These are phyloP conservation scores for Crioceris asparagi DNA, from an alignment of 2,888 invertebrate genomes.

Conservation along the genomic window DNA sequence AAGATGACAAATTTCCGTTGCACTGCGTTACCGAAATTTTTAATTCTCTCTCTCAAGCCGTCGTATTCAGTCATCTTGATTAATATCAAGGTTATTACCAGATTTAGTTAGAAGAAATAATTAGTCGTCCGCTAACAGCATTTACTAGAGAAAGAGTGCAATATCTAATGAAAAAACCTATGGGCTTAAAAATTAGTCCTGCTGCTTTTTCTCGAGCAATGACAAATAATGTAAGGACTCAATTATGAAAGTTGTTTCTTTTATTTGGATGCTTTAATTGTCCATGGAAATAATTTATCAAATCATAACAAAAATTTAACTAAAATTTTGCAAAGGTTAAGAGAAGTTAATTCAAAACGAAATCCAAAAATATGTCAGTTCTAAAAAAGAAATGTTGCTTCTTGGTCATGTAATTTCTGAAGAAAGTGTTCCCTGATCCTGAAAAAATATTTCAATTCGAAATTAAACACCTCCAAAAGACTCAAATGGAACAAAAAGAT, in stretches of 20 bases:
- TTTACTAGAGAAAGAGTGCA: background rate
- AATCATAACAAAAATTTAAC: background rate
- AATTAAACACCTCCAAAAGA: too few relatives aligned
- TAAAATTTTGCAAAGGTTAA: too few relatives aligned
- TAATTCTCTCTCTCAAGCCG: slow-evolving; percentile 20
- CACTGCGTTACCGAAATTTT: slow-evolving; percentile 20
- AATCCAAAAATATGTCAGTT: too few relatives aligned
- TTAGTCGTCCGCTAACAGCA: background rate
- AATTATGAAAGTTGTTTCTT: slow-evolving; percentile 4
- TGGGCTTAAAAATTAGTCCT: background rate
- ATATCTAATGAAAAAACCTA: slow-evolving; percentile 1
- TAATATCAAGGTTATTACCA: slow-evolving; percentile 22
- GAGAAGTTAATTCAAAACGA: too few relatives aligned
- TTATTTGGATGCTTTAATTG: slow-evolving; percentile 5
- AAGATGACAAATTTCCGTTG: background rate
- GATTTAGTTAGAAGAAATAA: slow-evolving; percentile 16
- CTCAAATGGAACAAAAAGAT: too few relatives aligned
- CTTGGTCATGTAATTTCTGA: too few relatives aligned
- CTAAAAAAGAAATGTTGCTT: too few relatives aligned
- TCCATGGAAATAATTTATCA: slow-evolving; percentile 1
- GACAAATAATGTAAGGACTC: slow-evolving; percentile 2
- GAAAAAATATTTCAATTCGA: too few relatives aligned
- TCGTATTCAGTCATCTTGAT: slow-evolving; percentile 22
- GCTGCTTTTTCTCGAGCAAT: background rate
- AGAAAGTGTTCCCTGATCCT: too few relatives aligned